Evolutionary conservation across 2,797 vertebrate genomes (phyloP).

Genomic region (Gambusia yucatana): DNA sequence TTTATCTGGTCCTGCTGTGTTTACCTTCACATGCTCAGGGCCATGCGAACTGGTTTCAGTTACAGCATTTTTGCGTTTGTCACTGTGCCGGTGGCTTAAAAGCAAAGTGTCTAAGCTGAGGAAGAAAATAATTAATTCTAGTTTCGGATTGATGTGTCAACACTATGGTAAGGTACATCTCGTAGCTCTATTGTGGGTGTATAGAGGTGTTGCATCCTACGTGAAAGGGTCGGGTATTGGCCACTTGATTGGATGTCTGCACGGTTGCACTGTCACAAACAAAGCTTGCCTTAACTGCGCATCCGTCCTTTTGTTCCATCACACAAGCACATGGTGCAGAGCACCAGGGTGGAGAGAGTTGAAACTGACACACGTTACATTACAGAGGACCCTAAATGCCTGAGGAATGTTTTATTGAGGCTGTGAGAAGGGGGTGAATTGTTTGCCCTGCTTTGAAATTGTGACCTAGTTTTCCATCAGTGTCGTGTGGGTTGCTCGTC

Average conservation of each 20-base stretch:
- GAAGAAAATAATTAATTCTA: neutral
- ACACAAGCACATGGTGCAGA: constrained; percentile 66
- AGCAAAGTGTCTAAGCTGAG: neutral
- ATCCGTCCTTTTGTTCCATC: constrained; percentile 78
- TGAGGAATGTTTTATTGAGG: constrained; percentile 49
- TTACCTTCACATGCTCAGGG: constrained; percentile 52
- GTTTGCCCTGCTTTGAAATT: constrained; percentile 63
- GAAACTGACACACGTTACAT: constrained; percentile 52
- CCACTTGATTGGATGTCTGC: constrained; percentile 75
- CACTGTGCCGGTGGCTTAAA: neutral
- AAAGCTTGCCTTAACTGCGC: constrained; percentile 81
- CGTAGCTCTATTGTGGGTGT: constrained; percentile 59
- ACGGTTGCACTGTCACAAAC: constrained; percentile 82
- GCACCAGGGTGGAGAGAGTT: constrained; percentile 13
- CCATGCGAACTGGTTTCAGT: constrained; percentile 41
- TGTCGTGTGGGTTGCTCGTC: constrained; percentile 63
- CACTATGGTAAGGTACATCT: constrained; percentile 16
- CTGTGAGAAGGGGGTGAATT: constrained; percentile 56
- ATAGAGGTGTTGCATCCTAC: constrained; percentile 57
- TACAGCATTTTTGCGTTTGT: constrained; percentile 16
- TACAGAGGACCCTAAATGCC: constrained; percentile 57
- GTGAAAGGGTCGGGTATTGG: constrained; percentile 63
- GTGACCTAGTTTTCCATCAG: constrained; percentile 68
- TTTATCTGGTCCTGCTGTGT: constrained; percentile 55
- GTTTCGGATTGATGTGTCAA: constrained; percentile 1